These are phyloP conservation scores for Heliocidaris erythrogramma DNA, from an alignment of 35 echinoderm and acorn worm genomes.

Conservation along the genomic window DNA sequence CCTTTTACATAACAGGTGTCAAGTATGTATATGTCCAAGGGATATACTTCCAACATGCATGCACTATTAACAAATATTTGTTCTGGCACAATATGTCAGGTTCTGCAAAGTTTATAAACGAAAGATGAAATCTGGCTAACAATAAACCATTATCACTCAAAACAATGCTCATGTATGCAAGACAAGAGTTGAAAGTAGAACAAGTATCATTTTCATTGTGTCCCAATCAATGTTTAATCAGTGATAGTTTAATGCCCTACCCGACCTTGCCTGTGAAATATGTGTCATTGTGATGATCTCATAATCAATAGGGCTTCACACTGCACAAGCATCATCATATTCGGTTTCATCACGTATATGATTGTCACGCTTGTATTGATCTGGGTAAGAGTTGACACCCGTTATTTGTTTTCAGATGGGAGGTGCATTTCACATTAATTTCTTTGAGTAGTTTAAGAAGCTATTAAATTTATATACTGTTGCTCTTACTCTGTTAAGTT, in stretches of 20 bases:
- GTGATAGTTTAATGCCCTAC: neutral
- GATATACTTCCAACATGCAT: no score
- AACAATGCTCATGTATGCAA: neutral
- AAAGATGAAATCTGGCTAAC: neutral
- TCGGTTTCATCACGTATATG: neutral
- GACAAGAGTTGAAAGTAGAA: neutral
- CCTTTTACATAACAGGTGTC: no score
- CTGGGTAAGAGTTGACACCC: neutral
- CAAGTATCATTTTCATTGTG: neutral
- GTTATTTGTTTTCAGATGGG: neutral
- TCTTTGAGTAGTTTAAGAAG: no score
- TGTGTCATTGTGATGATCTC: neutral
- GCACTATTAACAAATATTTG: neutral
- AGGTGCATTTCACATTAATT: no score
- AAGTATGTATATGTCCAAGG: no score
- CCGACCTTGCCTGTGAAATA: neutral
- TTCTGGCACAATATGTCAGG: neutral
- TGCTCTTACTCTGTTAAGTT: no score
- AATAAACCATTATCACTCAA: neutral
- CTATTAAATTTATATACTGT: no score
- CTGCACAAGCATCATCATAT: neutral
- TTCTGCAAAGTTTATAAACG: neutral
- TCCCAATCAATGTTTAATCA: neutral
- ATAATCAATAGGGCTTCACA: neutral
- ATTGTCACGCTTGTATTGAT: conserved; percentile 7